These are phyloP conservation scores for Hirundo rustica DNA, from an alignment of 2,797 vertebrate species.

Conservation along the genomic window DNA sequence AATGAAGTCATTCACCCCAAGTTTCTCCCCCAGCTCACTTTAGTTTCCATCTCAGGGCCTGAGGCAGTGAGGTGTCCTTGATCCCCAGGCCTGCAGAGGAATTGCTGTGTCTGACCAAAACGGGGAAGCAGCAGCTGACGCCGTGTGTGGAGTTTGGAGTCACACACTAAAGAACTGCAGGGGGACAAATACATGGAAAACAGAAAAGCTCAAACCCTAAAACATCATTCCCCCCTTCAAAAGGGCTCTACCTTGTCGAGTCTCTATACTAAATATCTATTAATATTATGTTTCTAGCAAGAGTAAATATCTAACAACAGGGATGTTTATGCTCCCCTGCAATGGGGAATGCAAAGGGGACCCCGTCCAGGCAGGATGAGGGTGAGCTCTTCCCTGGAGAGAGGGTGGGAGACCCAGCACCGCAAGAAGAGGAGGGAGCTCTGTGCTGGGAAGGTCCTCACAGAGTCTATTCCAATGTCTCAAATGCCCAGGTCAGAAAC, in stretches of 20 bases:
- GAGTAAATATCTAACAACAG: not conserved
- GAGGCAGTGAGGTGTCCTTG: not conserved
- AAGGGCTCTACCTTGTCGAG: too few relatives aligned
- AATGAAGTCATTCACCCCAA: not conserved
- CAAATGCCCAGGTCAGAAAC: not conserved
- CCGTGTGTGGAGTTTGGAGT: not conserved
- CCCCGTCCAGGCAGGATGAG: not conserved
- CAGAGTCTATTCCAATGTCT: accelerated
- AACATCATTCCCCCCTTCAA: accelerated
- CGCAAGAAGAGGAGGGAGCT: not conserved
- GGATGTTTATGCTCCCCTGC: not conserved
- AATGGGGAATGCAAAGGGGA: accelerated
- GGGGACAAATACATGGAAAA: accelerated
- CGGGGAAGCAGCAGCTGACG: not conserved
- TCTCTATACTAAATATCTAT: not conserved
- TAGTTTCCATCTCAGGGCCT: not conserved
- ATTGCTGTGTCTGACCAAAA: not conserved
- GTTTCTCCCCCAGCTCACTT: not conserved
- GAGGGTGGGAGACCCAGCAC: too few relatives aligned
- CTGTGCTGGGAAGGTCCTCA: not conserved
- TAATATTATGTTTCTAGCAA: not conserved
- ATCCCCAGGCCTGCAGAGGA: not conserved
- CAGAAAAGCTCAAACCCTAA: accelerated
- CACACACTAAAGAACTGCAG: not conserved
- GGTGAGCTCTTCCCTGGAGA: not conserved